Evolutionary conservation across 2,888 invertebrate species (phyloP).

Genomic region (Trissonchulus latispiculum): DNA sequence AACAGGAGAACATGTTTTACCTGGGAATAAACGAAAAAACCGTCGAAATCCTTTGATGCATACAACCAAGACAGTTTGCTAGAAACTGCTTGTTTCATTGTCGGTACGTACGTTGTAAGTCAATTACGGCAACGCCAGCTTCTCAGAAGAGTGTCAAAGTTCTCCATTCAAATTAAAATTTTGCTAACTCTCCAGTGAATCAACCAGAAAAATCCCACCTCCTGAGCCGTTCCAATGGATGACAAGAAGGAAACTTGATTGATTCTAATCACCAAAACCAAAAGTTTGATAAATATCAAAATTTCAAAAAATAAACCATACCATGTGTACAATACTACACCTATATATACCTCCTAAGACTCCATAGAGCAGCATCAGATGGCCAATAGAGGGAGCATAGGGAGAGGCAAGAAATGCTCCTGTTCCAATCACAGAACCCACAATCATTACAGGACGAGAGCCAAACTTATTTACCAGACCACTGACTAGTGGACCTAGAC

Average conservation of each 20-base stretch:
- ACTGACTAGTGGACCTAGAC: conserved; percentile 85
- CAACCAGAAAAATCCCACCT: no score
- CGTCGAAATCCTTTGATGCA: background rate
- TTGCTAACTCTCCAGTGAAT: no score
- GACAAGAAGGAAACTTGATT: no score
- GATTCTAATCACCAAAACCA: no score
- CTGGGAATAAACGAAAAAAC: no score
- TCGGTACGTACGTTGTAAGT: background rate
- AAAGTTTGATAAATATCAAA: no score
- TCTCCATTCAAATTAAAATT: background rate
- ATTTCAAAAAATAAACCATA: background rate
- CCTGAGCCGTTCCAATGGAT: no score
- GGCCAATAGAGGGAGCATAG: conserved; percentile 55
- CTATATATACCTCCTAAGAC: conserved; percentile 59
- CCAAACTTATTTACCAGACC: conserved; percentile 89
- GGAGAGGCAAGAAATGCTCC: conserved; percentile 66
- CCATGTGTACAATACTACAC: background rate
- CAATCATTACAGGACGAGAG: conserved; percentile 77
- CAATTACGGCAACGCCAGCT: no score
- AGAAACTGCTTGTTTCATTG: background rate
- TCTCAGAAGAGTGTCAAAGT: background rate
- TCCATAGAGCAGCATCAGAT: conserved; percentile 78
- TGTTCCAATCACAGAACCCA: conserved; percentile 63
- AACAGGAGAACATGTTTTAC: conserved; percentile 25
- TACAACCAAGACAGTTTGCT: background rate